Evolutionary conservation across 2,113 vertebrate genomes (phyloP).

Genomic region (Hypomesus transpacificus): DNA sequence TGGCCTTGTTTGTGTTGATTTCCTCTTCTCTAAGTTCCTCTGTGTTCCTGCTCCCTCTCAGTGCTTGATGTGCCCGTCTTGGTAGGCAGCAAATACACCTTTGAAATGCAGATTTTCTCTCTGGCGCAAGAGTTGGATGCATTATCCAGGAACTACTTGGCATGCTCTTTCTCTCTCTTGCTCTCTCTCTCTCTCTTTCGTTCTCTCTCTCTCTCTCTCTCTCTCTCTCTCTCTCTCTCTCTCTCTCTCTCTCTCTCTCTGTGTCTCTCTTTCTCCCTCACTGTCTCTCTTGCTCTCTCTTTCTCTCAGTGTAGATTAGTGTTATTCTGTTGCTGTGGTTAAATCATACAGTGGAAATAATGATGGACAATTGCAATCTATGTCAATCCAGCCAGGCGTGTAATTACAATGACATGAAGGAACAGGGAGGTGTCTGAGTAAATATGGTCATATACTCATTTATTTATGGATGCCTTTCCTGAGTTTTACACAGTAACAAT

Average conservation of each 20-base stretch:
- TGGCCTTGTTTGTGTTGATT: conserved; percentile 1
- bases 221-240: background rate
- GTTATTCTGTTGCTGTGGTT: background rate
- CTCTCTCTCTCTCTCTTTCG: background rate
- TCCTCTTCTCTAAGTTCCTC: conserved; percentile 13
- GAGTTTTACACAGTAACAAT: too few species aligned
- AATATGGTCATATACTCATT: background rate
- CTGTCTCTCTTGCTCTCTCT: background rate
- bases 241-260: background rate
- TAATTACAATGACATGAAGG: background rate
- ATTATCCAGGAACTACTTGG: background rate
- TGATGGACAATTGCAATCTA: background rate
- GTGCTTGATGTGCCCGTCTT: conserved; percentile 8
- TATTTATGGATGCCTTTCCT: too few species aligned
- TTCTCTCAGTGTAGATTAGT: background rate
- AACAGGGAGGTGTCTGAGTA: background rate
- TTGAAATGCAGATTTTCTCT: conserved; percentile 39
- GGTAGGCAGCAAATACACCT: conserved; percentile 12
- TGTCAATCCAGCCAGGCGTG: conserved; percentile 1
- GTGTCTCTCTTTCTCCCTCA: background rate
- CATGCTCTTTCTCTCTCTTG: background rate
- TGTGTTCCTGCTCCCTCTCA: conserved; percentile 19
- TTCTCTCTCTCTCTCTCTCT: background rate
- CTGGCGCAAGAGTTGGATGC: background rate
- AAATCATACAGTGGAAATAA: background rate